These are phyloP conservation scores for Tribolium freemani DNA, from an alignment of 2,888 invertebrate genomes.

Conservation along the genomic window DNA sequence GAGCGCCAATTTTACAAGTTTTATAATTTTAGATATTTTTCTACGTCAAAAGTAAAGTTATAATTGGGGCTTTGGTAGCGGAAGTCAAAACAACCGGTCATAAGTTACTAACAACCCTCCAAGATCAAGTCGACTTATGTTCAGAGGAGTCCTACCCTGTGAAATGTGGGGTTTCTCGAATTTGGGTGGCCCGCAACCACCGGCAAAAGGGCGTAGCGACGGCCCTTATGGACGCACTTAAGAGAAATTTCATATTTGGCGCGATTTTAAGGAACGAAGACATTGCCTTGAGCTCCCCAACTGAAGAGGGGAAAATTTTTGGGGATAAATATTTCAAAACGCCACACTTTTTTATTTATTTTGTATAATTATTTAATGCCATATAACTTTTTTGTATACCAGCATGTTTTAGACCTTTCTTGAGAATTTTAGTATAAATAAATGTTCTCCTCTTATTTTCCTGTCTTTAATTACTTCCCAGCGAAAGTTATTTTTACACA, in stretches of 20 bases:
- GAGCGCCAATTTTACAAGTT: not conserved
- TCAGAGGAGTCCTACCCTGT: constrained; percentile 80
- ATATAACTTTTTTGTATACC: not conserved
- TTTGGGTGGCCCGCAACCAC: constrained; percentile 84
- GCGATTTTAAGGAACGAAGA: constrained; percentile 72
- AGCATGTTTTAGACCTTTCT: constrained; percentile 9
- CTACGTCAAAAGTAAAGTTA: constrained; percentile 80
- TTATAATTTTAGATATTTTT: constrained; percentile 77
- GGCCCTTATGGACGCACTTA: constrained; percentile 80
- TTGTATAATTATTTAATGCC: constrained; percentile 30
- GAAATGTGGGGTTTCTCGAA: constrained; percentile 85
- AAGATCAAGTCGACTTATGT: constrained; percentile 77
- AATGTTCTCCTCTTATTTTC: constrained; percentile 88
- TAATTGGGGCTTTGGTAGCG: constrained; percentile 84
- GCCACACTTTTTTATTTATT: constrained; percentile 81
- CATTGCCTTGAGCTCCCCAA: constrained; percentile 91
- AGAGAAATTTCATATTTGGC: constrained; percentile 80
- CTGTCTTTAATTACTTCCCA: constrained; percentile 78
- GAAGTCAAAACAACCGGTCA: constrained; percentile 79
- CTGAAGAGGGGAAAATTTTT: constrained; percentile 82
- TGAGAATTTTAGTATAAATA: constrained; percentile 83
- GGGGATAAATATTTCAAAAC: constrained; percentile 81
- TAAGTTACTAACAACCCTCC: constrained; percentile 75
- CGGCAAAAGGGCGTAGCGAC: constrained; percentile 81
- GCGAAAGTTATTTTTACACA: constrained; percentile 73